Conservation (phyloP, 2,797 vertebrate species). For the Macroramphosus scolopax region DNA sequence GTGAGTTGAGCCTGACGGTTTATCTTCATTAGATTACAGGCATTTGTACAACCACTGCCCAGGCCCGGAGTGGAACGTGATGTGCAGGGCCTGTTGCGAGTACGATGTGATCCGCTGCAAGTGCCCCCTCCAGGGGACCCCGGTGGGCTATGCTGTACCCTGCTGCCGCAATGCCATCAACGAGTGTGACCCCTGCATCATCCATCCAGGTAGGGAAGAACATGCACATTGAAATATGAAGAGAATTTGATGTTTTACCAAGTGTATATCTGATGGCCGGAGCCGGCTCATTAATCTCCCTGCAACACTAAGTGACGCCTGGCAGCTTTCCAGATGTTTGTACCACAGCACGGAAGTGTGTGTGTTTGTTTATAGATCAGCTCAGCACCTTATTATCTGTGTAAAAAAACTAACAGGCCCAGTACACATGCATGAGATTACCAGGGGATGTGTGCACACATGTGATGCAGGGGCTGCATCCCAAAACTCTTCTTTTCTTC, state of each 20-base stretch:
- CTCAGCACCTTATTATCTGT: background rate
- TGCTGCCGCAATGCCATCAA: constrained; percentile 95
- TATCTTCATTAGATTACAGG: constrained; percentile 85
- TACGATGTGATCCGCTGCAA: constrained; percentile 91
- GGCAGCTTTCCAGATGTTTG: no score
- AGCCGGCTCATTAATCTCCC: background rate
- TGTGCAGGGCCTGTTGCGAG: constrained; percentile 97
- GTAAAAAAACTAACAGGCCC: no score
- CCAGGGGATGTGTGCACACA: constrained; percentile 1
- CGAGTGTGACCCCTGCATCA: constrained; percentile 95
- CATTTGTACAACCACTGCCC: constrained; percentile 91
- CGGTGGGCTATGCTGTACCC: constrained; percentile 93
- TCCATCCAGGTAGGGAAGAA: constrained; percentile 86
- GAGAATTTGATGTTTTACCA: background rate
- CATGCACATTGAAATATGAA: background rate
- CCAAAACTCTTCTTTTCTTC: constrained; percentile 9
- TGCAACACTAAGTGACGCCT: background rate
- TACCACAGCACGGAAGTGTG: no score
- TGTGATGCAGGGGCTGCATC: background rate
- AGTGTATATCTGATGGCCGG: no score
- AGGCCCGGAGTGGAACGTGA: constrained; percentile 93
- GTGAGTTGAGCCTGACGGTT: no score
- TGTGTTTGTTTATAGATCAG: background rate
- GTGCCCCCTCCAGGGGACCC: constrained; percentile 88
- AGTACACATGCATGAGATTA: background rate